These are phyloP conservation scores for Phocoena phocoena DNA, from an alignment of 2,113 vertebrate species.

Conservation along the genomic window DNA sequence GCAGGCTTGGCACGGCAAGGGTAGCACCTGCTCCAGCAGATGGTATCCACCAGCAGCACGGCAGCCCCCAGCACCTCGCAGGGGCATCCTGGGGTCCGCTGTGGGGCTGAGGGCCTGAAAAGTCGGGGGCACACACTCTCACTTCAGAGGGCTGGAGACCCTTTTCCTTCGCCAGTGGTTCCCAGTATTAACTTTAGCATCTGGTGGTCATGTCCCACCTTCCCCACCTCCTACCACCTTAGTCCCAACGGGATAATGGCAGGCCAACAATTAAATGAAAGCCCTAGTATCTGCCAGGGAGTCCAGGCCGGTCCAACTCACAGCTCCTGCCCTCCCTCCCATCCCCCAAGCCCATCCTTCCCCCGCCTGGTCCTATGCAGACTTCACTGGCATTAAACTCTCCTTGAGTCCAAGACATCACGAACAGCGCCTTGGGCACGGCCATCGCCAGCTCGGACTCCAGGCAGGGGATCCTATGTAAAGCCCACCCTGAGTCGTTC, in stretches of 20 bases:
- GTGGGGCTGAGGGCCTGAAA: not conserved
- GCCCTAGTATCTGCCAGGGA: not conserved
- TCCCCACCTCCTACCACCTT: not conserved
- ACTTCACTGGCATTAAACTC: not conserved
- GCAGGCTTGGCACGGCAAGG: not conserved
- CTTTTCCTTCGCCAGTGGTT: not conserved
- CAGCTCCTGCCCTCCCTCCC: not conserved
- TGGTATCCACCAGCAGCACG: not conserved
- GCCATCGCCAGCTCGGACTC: not conserved
- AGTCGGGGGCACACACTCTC: not conserved
- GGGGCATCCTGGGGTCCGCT: not conserved
- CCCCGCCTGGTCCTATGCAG: not conserved
- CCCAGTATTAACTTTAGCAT: not conserved
- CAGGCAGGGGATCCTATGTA: not conserved
- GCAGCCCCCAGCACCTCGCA: no score
- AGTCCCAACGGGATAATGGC: not conserved
- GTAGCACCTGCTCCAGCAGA: not conserved
- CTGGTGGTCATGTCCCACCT: not conserved
- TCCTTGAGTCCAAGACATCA: not conserved
- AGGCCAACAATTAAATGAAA: not conserved
- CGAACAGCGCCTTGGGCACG: not conserved
- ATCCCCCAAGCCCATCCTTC: not conserved
- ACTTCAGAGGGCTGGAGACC: not conserved
- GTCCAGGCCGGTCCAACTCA: not conserved
- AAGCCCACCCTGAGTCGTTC: not conserved